Evolutionary conservation across 2,888 invertebrate species (phyloP), one percentile per base, ranked within the genome.

Genomic region (Leucoma salicis): DNA sequence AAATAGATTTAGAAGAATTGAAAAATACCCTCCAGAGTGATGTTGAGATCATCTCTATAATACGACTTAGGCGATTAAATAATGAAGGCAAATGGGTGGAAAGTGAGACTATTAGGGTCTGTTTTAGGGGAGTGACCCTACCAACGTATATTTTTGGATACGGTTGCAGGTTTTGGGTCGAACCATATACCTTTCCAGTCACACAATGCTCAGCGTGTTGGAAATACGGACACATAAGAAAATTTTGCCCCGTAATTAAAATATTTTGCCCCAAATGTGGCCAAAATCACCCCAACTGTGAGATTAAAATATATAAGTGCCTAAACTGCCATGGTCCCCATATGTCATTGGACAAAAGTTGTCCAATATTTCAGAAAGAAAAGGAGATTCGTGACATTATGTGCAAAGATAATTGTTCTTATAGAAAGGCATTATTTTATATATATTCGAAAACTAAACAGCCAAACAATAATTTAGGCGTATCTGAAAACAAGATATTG

Each of bases 101-200:
- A 1, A 39, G 42, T 5, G 33, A 33, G 5, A 33, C 33, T 21
- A 16, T 47, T 1, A 16, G 39, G 16, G 15, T 43, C 10, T 36
- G 46, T 2, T 38, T 49, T 10, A 43, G 40, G 5, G 24, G 40
- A 1, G 0, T 7, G 1, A 21, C 12, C 14, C 8, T 11, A 7
- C 33, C 18, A 2, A 5, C 4, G 12, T 21, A 33, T 33, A 12
- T 33, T 11, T 12, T 27, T 14, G 27, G 28, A 1, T 49, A 46
- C 29, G 46, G 40, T 8, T 40, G 12, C 31, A 2, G 46, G 18
- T 46, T 43, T 14, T 40, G 43, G 24, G 43, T 46, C 10, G 49
- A 49, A 16, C 40, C 40, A 0, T 49, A 40, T 3, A 49, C 29
- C 0, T 49, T 46, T 2, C 49, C 49, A 8, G 49, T 43, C 5